These are phyloP conservation scores for Anseranas semipalmata DNA, from an alignment of 2,113 vertebrate species.

Conservation along the genomic window DNA sequence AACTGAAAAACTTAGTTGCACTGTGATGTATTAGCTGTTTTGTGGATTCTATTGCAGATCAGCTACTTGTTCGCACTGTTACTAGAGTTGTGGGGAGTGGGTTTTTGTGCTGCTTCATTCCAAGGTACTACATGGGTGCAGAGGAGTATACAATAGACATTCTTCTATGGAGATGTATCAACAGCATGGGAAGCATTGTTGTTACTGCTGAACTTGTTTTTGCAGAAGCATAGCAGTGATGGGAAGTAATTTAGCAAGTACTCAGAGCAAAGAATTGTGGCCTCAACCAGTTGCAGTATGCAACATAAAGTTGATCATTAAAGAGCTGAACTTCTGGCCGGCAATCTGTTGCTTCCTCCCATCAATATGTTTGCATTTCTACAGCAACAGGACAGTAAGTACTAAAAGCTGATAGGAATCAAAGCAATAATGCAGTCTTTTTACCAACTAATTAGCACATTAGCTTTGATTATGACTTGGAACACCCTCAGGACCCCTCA, in stretches of 20 bases:
- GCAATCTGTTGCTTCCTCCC: neutral
- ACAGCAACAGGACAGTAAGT: neutral
- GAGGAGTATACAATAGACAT: accelerated
- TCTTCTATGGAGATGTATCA: accelerated
- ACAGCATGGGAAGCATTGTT: accelerated
- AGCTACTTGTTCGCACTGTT: neutral
- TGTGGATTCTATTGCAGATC: neutral
- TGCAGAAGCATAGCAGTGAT: neutral
- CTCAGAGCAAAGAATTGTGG: neutral
- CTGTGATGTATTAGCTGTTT: accelerated
- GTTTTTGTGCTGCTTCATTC: neutral
- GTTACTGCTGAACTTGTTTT: neutral
- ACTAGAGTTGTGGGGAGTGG: accelerated
- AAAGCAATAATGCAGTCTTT: neutral
- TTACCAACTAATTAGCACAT: neutral
- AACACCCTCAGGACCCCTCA: neutral
- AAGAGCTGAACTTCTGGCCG: neutral
- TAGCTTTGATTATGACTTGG: neutral
- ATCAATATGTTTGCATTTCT: neutral
- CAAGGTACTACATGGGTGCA: too few species aligned
- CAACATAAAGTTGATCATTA: accelerated
- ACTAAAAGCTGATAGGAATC: neutral
- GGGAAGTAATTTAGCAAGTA: neutral
- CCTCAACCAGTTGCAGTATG: accelerated
- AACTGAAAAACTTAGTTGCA: neutral